phyloP scores from a whole-genome alignment of 2,888 invertebrate genomes.

The Melipona bicolor region DNA sequence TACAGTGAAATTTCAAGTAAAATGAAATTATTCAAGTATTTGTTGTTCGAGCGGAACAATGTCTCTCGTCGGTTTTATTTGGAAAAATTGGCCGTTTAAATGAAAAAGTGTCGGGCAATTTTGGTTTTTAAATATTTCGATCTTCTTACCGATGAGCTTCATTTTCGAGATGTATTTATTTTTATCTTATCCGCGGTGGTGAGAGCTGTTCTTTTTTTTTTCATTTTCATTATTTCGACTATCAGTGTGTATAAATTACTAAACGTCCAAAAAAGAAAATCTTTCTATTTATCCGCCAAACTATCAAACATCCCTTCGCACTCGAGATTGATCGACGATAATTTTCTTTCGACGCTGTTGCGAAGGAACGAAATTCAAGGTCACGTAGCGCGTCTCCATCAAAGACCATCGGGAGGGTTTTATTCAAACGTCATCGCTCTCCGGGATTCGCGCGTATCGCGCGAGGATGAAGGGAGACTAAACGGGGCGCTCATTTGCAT shows the following conservation, averaged over 20 bases:
- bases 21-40: neutral
- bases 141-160: neutral
- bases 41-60: neutral
- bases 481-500: slow-evolving; percentile 62
- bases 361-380: neutral
- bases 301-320: no score
- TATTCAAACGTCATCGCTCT: slow-evolving; percentile 42
- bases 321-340: neutral
- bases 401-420: slow-evolving; percentile 20
- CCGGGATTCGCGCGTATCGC: slow-evolving; percentile 18
- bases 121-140: neutral
- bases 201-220: neutral
- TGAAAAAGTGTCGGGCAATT: no score
- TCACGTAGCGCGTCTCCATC: neutral
- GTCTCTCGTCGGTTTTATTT: neutral
- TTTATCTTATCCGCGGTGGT: no score
- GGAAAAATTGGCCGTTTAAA: neutral
- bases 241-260: no score
- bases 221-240: neutral
- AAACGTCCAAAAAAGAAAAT: neutral
- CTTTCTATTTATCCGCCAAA: neutral
- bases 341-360: neutral
- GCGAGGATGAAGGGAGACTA: slow-evolving; percentile 9
- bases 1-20: neutral
- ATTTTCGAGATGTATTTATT: neutral